Conservation (phyloP, 2,113 vertebrate genomes). For the Podocnemis expansa region DNA sequence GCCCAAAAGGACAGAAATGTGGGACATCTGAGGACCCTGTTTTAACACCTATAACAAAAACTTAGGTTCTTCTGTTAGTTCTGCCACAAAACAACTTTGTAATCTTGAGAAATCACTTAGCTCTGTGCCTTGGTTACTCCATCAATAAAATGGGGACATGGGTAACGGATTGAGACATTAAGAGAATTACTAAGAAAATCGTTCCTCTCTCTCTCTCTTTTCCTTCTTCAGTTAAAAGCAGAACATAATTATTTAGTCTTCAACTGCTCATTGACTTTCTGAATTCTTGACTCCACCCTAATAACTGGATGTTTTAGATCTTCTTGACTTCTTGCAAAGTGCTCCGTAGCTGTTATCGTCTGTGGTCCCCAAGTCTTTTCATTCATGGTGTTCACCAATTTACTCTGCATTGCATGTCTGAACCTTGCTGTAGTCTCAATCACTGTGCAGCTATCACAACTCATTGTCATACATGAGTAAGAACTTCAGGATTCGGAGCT, state of each 20-base stretch:
- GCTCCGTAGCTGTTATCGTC: fast-evolving
- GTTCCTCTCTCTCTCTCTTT: too few species aligned
- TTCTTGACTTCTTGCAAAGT: neutral
- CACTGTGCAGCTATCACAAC: conserved; percentile 32
- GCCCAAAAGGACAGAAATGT: neutral
- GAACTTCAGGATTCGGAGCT: conserved; percentile 35
- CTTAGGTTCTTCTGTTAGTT: neutral
- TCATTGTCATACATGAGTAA: conserved; percentile 42
- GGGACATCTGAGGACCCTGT: neutral
- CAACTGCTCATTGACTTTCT: neutral
- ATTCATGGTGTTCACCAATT: neutral
- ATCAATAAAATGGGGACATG: neutral
- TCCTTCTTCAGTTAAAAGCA: too few species aligned
- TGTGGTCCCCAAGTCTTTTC: neutral
- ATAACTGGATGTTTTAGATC: neutral
- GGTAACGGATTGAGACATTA: neutral
- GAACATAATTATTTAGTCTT: neutral
- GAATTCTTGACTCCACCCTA: neutral
- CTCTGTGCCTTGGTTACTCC: neutral
- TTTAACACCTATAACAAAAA: neutral
- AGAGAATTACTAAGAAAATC: neutral
- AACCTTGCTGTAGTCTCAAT: conserved; percentile 23
- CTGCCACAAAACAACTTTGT: neutral
- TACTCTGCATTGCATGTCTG: neutral
- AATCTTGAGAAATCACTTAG: neutral